Base-by-base conservation (phyloP, 2,888 invertebrate genomes). In the Orthosia gothica region DNA sequence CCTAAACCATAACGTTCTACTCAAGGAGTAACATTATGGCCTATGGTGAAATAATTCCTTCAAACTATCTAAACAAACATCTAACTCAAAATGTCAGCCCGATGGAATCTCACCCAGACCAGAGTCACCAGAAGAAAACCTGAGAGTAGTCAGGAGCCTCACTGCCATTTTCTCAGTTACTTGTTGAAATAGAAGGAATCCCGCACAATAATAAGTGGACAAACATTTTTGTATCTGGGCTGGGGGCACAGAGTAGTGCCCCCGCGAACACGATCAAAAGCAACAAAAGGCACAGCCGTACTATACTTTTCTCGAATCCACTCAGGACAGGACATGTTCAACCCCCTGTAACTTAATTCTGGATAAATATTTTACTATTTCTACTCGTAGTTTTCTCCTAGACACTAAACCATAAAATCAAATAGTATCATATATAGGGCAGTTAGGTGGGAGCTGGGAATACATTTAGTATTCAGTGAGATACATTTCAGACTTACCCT, bases 381-480 rank as follows among this genome's bases (percentile, higher is more conserved):
- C 52, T 54, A n/a, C n/a, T n/a, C n/a, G n/a, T n/a, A 40, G 9
- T 40, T 20, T 20, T 2, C 20, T 3, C 20, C n/a, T 3, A 12
- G 54, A 20, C 20, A 54, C 5, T 20, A 40, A 40, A 40, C 7
- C 40, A 40, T 40, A 40, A 40, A 40, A 40, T 7, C n/a, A 40
- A 58, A 13, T 40, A 12, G 18, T 32, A 5, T 32, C n/a, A n/a
- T n/a, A n/a, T n/a, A n/a, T n/a, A n/a, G 18, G 47, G 12, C 20
- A 69, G 45, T 52, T 20, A 47, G 32, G 16, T 45, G 23, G n/a
- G 12, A 12, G 70, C 20, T 72, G 59, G 20, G 20, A 26, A 20
- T 26, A 70, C 49, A 49, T 57, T 55, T 45, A 55, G 61, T 64
- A 76, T 76, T 72, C 67, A 61, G 73, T 63, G 67, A 68, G 65